phyloP scores from a whole-genome alignment of 2,113 vertebrate genomes.

The Pseudopodoces humilis region DNA sequence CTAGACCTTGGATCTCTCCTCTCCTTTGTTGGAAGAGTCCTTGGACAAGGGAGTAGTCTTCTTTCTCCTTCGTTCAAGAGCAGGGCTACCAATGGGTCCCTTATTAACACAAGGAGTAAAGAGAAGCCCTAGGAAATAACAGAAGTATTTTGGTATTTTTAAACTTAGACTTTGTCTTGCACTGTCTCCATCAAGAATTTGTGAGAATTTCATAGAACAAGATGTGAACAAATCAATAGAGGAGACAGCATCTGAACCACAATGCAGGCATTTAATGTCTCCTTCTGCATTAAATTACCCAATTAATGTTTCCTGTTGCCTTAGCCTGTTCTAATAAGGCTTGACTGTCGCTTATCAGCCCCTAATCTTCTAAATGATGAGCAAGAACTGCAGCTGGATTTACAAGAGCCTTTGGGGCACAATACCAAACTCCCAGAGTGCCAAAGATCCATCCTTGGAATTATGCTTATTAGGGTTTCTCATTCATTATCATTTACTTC shows the following conservation, averaged over 20 bases:
- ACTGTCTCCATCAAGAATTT: background rate
- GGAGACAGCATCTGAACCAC: constrained; percentile 13
- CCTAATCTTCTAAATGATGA: constrained; percentile 64
- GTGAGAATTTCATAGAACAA: background rate
- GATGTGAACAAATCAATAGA: background rate
- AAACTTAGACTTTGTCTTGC: background rate
- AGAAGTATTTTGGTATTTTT: background rate
- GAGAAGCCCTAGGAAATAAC: background rate
- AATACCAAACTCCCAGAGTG: constrained; percentile 44
- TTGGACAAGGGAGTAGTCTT: background rate
- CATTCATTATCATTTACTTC: constrained; percentile 45
- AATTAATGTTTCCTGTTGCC: constrained; percentile 63
- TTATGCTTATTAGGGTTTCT: constrained; percentile 42
- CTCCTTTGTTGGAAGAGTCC: background rate
- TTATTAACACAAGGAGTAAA: background rate
- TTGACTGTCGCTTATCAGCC: constrained; percentile 61
- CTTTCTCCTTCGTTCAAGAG: background rate
- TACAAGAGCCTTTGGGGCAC: constrained; percentile 68
- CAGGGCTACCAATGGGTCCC: background rate
- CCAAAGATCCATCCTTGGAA: constrained; percentile 35
- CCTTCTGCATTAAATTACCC: constrained; percentile 57
- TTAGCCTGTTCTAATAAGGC: constrained; percentile 62
- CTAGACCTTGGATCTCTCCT: background rate
- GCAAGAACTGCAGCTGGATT: constrained; percentile 58
- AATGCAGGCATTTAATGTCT: constrained; percentile 48